These are phyloP conservation scores for Cebus imitator DNA, from an alignment of 2,113 vertebrate species.

Conservation along the genomic window DNA sequence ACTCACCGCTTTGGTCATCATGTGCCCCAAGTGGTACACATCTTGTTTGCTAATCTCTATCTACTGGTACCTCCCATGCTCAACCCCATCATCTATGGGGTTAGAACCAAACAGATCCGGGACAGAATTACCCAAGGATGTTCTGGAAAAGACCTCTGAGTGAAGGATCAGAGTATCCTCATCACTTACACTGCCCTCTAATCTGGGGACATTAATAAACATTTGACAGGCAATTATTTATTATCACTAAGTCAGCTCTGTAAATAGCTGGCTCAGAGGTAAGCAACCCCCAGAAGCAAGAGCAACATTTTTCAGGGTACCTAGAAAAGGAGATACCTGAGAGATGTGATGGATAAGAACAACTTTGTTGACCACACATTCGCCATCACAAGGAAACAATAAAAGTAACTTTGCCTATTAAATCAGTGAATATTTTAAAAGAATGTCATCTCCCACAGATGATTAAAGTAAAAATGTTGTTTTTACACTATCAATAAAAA, in stretches of 20 bases:
- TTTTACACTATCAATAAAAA: background rate
- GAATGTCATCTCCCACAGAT: background rate
- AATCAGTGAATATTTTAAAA: background rate
- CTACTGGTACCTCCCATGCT: constrained; percentile 73
- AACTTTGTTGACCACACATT: background rate
- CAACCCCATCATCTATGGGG: constrained; percentile 75
- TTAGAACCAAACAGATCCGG: constrained; percentile 73
- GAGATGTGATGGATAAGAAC: background rate
- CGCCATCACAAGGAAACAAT: background rate
- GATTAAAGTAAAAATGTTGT: background rate
- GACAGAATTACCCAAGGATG: constrained; percentile 23
- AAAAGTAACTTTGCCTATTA: background rate
- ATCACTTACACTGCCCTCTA: background rate
- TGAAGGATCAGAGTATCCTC: background rate
- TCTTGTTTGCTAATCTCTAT: constrained; percentile 70
- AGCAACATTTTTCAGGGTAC: background rate
- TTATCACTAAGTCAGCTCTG: background rate
- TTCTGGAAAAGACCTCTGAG: background rate
- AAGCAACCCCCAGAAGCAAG: background rate
- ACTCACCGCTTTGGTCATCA: constrained; percentile 62
- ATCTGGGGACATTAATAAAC: background rate
- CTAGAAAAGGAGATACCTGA: background rate
- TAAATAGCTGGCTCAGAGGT: background rate
- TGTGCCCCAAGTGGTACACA: constrained; percentile 34
- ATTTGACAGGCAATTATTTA: background rate